A percentile compares a stretch with the other conserved stretches of the same genome.
phyloP scores from a whole-genome alignment of 2,113 vertebrate genomes.

The Paramisgurnus dabryanus region DNA sequence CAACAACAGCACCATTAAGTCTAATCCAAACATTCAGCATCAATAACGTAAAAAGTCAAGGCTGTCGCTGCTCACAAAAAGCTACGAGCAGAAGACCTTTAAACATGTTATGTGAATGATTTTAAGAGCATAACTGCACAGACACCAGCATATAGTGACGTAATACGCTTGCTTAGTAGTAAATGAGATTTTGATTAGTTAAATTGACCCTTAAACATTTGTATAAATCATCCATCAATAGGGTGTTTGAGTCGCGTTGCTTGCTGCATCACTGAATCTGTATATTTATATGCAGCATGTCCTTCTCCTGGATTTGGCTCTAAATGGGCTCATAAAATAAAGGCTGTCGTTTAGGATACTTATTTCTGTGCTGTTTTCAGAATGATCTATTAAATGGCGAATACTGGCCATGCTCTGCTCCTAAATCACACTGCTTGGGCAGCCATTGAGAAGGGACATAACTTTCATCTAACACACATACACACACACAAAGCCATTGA shows the following conservation, averaged over 20 bases:
- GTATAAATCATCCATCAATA: constrained; percentile 15
- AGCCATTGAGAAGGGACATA: constrained; percentile 10
- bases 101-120: not conserved
- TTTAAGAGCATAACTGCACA: constrained; percentile 7
- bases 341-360: constrained; percentile 11
- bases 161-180: too few species aligned
- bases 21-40: not conserved
- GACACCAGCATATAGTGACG: not conserved
- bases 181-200: constrained; percentile 1
- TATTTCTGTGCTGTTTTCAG: constrained; percentile 31
- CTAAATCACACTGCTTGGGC: not conserved
- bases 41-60: not conserved
- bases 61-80: not conserved
- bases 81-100: not conserved
- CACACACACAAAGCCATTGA: not conserved
- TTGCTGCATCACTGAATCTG: not conserved
- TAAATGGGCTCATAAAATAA: constrained; percentile 33
- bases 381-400: constrained; percentile 31
- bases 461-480: constrained; percentile 10
- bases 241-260: not conserved
- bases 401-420: not conserved
- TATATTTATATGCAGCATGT: constrained; percentile 18
- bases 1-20: not conserved
- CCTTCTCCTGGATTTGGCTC: constrained; percentile 15
- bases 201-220: not conserved